Evolutionary conservation across 2,113 vertebrate species (phyloP).

Genomic region (Hassar affinis): DNA sequence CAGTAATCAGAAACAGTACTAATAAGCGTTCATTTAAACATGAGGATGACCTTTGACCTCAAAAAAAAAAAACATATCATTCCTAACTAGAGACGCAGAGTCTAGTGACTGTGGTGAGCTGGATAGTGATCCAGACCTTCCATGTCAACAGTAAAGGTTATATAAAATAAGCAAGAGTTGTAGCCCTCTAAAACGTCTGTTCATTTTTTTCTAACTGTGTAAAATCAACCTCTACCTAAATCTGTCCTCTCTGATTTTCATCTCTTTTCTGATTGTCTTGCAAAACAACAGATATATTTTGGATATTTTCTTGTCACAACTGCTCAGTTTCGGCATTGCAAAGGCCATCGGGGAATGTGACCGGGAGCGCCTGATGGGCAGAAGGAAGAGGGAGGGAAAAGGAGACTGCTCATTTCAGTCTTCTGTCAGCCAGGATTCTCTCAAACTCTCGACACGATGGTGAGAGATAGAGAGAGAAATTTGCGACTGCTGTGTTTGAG

Average conservation of each 20-base stretch:
- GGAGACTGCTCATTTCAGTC: slow-evolving; percentile 64
- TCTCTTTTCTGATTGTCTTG: slow-evolving; percentile 65
- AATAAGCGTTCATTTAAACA: slow-evolving; percentile 46
- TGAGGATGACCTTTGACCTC: slow-evolving; percentile 45
- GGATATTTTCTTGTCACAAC: slow-evolving; percentile 63
- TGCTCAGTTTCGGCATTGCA: slow-evolving; percentile 65
- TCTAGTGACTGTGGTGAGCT: slow-evolving; percentile 10
- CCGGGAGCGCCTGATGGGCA: slow-evolving; percentile 64
- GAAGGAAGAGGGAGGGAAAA: slow-evolving; percentile 43
- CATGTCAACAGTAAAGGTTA: not conserved
- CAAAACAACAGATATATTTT: slow-evolving; percentile 65
- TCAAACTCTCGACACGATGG: slow-evolving; percentile 34
- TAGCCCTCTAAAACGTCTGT: not conserved
- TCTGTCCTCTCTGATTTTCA: slow-evolving; percentile 9
- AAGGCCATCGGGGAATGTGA: slow-evolving; percentile 68
- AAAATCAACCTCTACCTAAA: slow-evolving; percentile 16
- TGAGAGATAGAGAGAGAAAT: slow-evolving; percentile 39
- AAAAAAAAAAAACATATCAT: slow-evolving; percentile 27
- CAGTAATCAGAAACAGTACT: slow-evolving; percentile 36
- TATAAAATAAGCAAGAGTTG: not conserved
- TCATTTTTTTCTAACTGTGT: slow-evolving; percentile 8
- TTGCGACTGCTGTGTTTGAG: slow-evolving; percentile 34
- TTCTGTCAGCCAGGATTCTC: slow-evolving; percentile 66
- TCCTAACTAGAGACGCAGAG: not conserved
- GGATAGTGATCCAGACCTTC: slow-evolving; percentile 4